Percentiles rank a stretch among this genome's conserved stretches.
Conservation (phyloP, 2,888 invertebrate genomes). For the Cephus nigrinus region DNA sequence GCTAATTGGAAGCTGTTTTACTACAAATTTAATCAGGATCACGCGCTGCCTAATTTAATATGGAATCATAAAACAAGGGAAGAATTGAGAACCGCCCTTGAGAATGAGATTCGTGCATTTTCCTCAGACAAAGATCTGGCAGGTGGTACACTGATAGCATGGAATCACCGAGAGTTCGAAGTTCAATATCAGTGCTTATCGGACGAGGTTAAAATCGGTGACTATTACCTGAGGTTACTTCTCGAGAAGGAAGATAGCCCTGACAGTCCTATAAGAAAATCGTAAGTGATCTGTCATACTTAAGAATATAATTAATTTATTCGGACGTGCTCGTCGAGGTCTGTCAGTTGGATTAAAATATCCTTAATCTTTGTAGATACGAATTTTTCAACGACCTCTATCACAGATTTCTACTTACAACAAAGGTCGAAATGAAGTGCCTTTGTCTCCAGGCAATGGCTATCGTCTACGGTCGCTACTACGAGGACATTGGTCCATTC, state of each 20-base stretch:
- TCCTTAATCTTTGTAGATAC: slow-evolving; percentile 71
- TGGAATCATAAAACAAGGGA: slow-evolving; percentile 99
- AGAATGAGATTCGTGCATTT: slow-evolving; percentile 93
- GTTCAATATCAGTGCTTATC: slow-evolving; percentile 93
- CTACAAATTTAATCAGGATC: slow-evolving; percentile 94
- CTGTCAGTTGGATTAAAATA: not conserved
- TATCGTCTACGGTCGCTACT: slow-evolving; percentile 96
- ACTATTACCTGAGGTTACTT: slow-evolving; percentile 95
- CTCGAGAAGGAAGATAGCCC: slow-evolving; percentile 90
- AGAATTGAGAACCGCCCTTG: slow-evolving; percentile 90
- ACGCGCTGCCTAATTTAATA: slow-evolving; percentile 94
- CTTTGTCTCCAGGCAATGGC: slow-evolving; percentile 98
- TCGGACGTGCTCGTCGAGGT: not conserved
- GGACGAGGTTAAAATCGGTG: slow-evolving; percentile 98
- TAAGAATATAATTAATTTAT: slow-evolving; percentile 1
- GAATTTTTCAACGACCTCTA: slow-evolving; percentile 99
- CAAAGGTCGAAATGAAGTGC: slow-evolving; percentile 94
- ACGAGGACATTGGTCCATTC: slow-evolving; percentile 96
- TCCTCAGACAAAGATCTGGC: slow-evolving; percentile 90
- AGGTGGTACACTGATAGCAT: slow-evolving; percentile 83
- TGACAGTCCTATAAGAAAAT: slow-evolving; percentile 88
- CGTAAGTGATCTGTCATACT: slow-evolving; percentile 73
- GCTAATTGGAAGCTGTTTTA: slow-evolving; percentile 96
- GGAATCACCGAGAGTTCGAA: slow-evolving; percentile 99
- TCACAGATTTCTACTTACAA: slow-evolving; percentile 94